These are phyloP conservation scores for Tolmerus cingulatus DNA, from an alignment of 2,888 invertebrate genomes.

Conservation along the genomic window DNA sequence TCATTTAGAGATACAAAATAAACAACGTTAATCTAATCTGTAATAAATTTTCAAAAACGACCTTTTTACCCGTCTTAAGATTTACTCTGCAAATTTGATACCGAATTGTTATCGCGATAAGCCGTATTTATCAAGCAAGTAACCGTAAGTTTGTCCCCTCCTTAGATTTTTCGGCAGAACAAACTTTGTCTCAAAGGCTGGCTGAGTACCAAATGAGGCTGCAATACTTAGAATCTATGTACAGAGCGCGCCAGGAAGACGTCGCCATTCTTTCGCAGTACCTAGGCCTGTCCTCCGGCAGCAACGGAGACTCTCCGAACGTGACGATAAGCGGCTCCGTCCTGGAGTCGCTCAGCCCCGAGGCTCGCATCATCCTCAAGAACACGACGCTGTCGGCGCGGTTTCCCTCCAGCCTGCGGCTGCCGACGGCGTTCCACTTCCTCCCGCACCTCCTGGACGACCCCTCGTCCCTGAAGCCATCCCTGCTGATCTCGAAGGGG, in stretches of 20 bases:
- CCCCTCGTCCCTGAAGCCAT: slow-evolving; percentile 78
- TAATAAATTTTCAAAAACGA: not conserved
- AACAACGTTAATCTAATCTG: not conserved
- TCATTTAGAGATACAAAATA: not conserved
- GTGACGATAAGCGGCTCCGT: slow-evolving; percentile 51
- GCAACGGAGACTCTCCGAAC: slow-evolving; percentile 44
- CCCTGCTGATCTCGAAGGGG: slow-evolving; percentile 78
- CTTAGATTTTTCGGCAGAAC: slow-evolving; percentile 71
- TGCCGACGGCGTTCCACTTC: slow-evolving; percentile 85
- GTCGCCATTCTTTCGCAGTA: slow-evolving; percentile 74
- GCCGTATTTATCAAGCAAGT: not conserved
- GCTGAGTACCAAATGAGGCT: slow-evolving; percentile 81
- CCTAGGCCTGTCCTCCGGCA: slow-evolving; percentile 63
- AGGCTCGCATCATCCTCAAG: slow-evolving; percentile 62
- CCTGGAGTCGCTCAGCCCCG: slow-evolving; percentile 63
- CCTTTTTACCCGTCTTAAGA: not conserved
- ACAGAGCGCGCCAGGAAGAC: slow-evolving; percentile 79
- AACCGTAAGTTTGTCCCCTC: not conserved
- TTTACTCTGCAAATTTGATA: not conserved
- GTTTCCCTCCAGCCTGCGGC: slow-evolving; percentile 67
- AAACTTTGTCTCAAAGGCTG: slow-evolving; percentile 72
- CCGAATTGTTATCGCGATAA: not conserved
- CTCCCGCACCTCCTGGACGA: slow-evolving; percentile 86
- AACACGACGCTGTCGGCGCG: slow-evolving; percentile 66
- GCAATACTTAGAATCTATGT: slow-evolving; percentile 81